These are phyloP conservation scores for Chelmon rostratus DNA, from an alignment of 2,797 vertebrate genomes.

Conservation along the genomic window DNA sequence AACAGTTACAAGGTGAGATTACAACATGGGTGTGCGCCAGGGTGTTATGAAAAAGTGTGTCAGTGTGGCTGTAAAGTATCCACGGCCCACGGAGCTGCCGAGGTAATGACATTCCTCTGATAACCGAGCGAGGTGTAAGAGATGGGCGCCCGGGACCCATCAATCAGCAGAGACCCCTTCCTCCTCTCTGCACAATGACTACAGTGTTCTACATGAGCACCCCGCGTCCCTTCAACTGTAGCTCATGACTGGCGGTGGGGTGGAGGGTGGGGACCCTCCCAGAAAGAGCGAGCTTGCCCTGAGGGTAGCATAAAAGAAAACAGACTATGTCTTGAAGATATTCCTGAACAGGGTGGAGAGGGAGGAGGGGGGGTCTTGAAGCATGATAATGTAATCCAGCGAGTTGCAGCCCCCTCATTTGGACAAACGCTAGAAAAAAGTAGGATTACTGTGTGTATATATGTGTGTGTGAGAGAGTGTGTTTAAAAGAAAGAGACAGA, in stretches of 20 bases:
- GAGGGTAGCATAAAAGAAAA: constrained; percentile 74
- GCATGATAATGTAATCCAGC: constrained; percentile 70
- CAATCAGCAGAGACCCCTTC: constrained; percentile 76
- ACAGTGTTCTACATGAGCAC: constrained; percentile 83
- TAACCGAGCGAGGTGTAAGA: constrained; percentile 69
- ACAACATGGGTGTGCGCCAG: constrained; percentile 45
- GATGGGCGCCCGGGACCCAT: constrained; percentile 73
- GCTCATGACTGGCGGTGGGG: constrained; percentile 67
- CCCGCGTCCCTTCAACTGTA: constrained; percentile 76
- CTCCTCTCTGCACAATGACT: constrained; percentile 80
- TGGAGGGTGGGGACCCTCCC: constrained; percentile 44
- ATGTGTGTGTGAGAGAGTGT: constrained; percentile 47
- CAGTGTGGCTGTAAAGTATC: constrained; percentile 71
- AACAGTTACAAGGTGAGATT: constrained; percentile 77
- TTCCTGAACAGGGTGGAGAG: constrained; percentile 58
- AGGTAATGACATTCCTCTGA: constrained; percentile 79
- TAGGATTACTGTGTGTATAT: constrained; percentile 59
- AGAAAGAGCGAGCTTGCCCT: constrained; percentile 62
- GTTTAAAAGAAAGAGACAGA: constrained; percentile 70
- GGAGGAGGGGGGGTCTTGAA: constrained; percentile 42
- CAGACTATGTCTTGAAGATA: constrained; percentile 69
- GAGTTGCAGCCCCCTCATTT: constrained; percentile 60
- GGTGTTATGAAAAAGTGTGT: constrained; percentile 68
- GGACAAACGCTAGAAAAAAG: constrained; percentile 53
- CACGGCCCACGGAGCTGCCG: constrained; percentile 43